Conservation (phyloP, 1,140 invertebrate genomes). For the Platyscapa corneri region DNA sequence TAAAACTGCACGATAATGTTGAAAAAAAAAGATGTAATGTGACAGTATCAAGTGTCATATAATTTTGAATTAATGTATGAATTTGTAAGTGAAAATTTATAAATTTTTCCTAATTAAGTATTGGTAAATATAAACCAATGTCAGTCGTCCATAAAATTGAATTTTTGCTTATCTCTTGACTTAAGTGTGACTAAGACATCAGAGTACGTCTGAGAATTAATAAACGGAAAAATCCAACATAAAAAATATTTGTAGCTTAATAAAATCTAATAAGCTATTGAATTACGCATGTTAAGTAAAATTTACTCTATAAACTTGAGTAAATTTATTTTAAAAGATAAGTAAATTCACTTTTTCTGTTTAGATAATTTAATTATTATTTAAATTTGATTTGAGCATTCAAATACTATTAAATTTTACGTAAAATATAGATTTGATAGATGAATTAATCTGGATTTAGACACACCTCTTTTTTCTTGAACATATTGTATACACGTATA, state of each 20-base stretch:
- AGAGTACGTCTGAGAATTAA: not conserved
- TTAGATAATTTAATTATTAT: conserved; percentile 13
- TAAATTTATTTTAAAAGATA: not conserved
- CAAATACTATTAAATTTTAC: not conserved
- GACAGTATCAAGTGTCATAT: too few species aligned
- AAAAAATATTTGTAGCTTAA: conserved; percentile 9
- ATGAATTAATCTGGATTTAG: conserved; percentile 2
- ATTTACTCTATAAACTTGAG: not conserved
- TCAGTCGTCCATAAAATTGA: conserved; percentile 6
- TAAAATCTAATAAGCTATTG: conserved; percentile 6
- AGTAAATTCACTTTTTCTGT: not conserved
- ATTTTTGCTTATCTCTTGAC: conserved; percentile 13
- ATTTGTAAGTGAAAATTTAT: too few species aligned
- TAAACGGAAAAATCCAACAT: not conserved
- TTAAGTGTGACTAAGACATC: conserved; percentile 1
- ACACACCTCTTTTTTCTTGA: not conserved
- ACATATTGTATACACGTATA: not conserved
- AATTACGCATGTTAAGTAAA: not conserved
- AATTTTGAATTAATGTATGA: too few species aligned
- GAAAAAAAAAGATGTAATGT: too few species aligned
- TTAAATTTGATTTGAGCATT: not conserved
- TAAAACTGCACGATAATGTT: too few species aligned
- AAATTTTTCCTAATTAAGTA: too few species aligned
- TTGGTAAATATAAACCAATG: too few species aligned
- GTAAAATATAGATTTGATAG: not conserved